Evolutionary conservation across 1,140 invertebrate species (phyloP).

Genomic region (Bombyx mori): DNA sequence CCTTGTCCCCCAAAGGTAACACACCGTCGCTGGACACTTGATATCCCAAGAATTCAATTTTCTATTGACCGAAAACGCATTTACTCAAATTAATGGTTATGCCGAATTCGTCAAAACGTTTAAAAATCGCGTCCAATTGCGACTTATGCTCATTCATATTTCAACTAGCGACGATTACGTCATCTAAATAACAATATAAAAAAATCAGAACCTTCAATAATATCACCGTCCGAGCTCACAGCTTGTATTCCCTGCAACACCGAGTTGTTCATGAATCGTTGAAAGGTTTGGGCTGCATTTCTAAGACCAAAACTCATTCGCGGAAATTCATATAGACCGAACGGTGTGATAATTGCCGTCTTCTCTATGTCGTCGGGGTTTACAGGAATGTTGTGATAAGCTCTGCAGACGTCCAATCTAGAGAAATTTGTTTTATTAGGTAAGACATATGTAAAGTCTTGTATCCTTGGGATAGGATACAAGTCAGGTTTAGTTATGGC

Average conservation of each 20-base stretch:
- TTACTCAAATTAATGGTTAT: no score
- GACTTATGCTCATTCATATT: no score
- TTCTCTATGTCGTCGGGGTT: constrained; percentile 7
- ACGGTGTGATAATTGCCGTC: no score
- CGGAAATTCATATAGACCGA: background rate
- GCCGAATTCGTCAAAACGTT: no score
- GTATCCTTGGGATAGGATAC: constrained; percentile 3
- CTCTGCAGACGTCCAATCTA: background rate
- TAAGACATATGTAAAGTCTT: no score
- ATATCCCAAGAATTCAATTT: no score
- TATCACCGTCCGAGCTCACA: background rate
- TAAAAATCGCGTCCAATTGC: no score
- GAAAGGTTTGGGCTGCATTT: constrained; percentile 1
- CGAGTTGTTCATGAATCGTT: background rate
- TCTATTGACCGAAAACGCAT: no score
- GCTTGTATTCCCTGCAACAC: no score
- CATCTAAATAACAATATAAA: constrained; percentile 1
- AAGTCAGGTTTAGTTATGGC: constrained; percentile 11
- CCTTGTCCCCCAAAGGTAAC: no score
- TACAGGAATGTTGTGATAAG: constrained; percentile 6
- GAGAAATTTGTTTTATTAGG: no score
- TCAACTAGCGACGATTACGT: background rate
- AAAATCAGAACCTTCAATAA: background rate
- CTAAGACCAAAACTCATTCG: background rate
- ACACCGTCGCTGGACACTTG: no score